phyloP scores from a whole-genome alignment of 1,140 invertebrate species.

The Triops longicaudatus region DNA sequence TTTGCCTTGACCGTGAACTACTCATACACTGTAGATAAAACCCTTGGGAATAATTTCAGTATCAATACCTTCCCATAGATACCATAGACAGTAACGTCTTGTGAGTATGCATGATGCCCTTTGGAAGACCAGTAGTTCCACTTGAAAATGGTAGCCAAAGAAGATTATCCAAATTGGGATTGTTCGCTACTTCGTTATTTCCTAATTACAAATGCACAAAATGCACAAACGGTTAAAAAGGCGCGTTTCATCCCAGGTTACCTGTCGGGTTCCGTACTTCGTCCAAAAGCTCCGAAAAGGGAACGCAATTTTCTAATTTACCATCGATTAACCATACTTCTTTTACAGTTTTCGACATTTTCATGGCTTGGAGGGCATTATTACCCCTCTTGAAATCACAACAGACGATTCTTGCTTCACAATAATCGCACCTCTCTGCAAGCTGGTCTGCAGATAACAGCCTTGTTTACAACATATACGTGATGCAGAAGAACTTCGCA shows the following conservation, averaged over 20 bases:
- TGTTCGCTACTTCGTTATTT: background rate
- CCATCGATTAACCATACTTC: background rate
- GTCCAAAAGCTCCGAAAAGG: background rate
- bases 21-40: background rate
- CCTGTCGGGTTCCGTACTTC: background rate
- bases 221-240: background rate
- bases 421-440: background rate
- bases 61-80: background rate
- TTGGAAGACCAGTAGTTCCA: conserved; percentile 31
- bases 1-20: no score
- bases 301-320: background rate
- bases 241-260: background rate
- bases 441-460: background rate
- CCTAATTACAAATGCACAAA: background rate
- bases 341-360: background rate
- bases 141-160: conserved; percentile 29
- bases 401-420: background rate
- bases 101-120: conserved; percentile 36
- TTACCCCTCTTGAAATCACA: background rate
- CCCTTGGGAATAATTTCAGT: background rate
- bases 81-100: background rate
- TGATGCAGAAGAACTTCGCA: background rate
- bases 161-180: conserved; percentile 6
- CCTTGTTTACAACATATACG: background rate
- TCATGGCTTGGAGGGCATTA: background rate